These are phyloP conservation scores for Neomorphus geoffroyi DNA, from an alignment of 2,797 vertebrate genomes.

Conservation along the genomic window DNA sequence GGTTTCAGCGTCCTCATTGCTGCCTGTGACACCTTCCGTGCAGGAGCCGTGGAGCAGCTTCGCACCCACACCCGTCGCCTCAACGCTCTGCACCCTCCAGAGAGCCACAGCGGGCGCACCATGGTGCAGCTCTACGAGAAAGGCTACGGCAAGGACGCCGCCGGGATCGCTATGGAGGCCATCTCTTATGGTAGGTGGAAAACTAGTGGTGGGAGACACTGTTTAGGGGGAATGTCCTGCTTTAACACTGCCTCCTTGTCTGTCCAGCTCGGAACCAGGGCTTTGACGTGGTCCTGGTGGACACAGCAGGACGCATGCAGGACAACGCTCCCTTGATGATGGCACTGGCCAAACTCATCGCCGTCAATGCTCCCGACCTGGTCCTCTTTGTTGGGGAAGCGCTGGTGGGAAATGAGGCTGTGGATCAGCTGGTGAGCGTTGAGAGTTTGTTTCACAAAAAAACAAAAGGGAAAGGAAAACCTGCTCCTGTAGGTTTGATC, in stretches of 20 bases:
- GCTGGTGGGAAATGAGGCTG: slow-evolving; percentile 96
- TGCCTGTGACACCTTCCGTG: slow-evolving; percentile 95
- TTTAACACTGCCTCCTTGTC: rapidly evolving
- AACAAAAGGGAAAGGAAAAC: rapidly evolving
- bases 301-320: slow-evolving; percentile 98
- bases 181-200: slow-evolving; percentile 86
- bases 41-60: slow-evolving; percentile 96
- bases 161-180: slow-evolving; percentile 98
- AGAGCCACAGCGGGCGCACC: slow-evolving; percentile 82
- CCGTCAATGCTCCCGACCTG: slow-evolving; percentile 93
- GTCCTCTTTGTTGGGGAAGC: slow-evolving; percentile 98
- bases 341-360: slow-evolving; percentile 95
- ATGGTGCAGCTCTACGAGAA: slow-evolving; percentile 97
- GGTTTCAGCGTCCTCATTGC: slow-evolving; percentile 96
- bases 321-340: slow-evolving; percentile 97
- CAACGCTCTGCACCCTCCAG: slow-evolving; percentile 90
- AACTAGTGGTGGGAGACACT: background rate
- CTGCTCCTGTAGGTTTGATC: rapidly evolving
- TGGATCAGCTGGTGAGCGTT: slow-evolving; percentile 93
- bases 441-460: rapidly evolving
- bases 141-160: slow-evolving; percentile 97
- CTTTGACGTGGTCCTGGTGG: slow-evolving; percentile 97
- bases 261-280: slow-evolving; percentile 90
- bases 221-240: rapidly evolving
- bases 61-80: slow-evolving; percentile 94